Percentiles rank a stretch among this genome's conserved stretches.
Evolutionary conservation across 2,888 invertebrate genomes (phyloP).

Genomic region (Atrina japonica): DNA sequence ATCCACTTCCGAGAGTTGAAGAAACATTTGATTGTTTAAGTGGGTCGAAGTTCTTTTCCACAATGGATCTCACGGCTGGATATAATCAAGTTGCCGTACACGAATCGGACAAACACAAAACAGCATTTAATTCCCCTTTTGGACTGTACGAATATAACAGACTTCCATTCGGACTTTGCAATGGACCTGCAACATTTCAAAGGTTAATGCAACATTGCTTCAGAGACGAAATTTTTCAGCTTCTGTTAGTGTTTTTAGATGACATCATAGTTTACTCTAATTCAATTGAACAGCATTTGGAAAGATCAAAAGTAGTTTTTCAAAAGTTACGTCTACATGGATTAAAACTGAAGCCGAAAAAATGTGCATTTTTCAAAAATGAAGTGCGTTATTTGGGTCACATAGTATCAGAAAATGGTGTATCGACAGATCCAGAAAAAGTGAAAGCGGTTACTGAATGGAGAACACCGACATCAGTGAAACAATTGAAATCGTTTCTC

Average conservation of each 20-base stretch:
- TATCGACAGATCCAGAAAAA: constrained; percentile 33
- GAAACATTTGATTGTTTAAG: constrained; percentile 45
- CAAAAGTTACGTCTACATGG: constrained; percentile 30
- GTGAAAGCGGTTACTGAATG: constrained; percentile 30
- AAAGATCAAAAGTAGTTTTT: constrained; percentile 40
- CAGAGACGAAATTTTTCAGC: constrained; percentile 43
- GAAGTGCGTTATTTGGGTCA: constrained; percentile 47
- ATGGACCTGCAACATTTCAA: constrained; percentile 49
- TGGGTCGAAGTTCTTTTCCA: constrained; percentile 33
- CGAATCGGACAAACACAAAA: constrained; percentile 34
- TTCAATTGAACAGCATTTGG: constrained; percentile 34
- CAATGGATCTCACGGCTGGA: constrained; percentile 40
- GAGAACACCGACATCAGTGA: constrained; percentile 31
- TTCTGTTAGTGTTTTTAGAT: constrained; percentile 47
- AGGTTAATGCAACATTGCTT: constrained; percentile 48
- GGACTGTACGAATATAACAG: constrained; percentile 41
- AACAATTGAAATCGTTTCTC: constrained; percentile 42
- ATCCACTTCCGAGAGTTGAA: constrained; percentile 46
- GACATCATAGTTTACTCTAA: constrained; percentile 54
- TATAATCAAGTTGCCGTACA: constrained; percentile 44
- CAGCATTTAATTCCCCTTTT: constrained; percentile 36
- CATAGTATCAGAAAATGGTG: constrained; percentile 40
- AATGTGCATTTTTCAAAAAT: constrained; percentile 45
- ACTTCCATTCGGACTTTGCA: constrained; percentile 48
- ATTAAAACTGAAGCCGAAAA: constrained; percentile 38